Conservation (phyloP, 2,113 vertebrate genomes). For the Neodontobutis hainanensis region DNA sequence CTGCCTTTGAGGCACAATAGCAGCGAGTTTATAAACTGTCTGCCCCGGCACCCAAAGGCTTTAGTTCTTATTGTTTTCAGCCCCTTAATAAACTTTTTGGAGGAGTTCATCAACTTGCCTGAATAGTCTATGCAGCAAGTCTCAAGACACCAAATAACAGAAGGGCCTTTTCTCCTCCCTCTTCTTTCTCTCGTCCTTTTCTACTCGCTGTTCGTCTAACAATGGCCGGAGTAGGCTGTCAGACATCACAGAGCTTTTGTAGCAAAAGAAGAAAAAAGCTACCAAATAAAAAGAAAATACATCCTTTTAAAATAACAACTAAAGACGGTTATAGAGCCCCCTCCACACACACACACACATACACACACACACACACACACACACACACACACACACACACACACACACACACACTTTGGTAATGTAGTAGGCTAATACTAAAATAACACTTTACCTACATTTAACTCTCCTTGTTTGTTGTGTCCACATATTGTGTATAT, state of each 20-base stretch:
- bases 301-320: constrained; percentile 54
- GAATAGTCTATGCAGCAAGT: constrained; percentile 94
- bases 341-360: no score
- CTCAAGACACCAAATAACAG: constrained; percentile 91
- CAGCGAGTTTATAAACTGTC: constrained; percentile 95
- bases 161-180: constrained; percentile 81
- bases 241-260: constrained; percentile 81
- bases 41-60: constrained; percentile 88
- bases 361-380: no score
- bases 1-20: constrained; percentile 92
- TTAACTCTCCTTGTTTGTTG: no score
- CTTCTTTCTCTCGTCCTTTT: constrained; percentile 74
- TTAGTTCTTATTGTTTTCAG: constrained; percentile 91
- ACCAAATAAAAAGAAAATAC: constrained; percentile 73
- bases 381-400: no score
- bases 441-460: no score
- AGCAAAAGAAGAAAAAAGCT: constrained; percentile 68
- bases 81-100: constrained; percentile 99
- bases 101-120: constrained; percentile 99
- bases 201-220: constrained; percentile 74
- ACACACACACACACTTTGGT: no score
- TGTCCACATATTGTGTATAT: no score
- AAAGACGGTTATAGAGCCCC: constrained; percentile 55
- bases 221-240: constrained; percentile 82
- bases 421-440: no score